phyloP scores from a whole-genome alignment of 2,797 vertebrate species.

The Zalophus californianus region DNA sequence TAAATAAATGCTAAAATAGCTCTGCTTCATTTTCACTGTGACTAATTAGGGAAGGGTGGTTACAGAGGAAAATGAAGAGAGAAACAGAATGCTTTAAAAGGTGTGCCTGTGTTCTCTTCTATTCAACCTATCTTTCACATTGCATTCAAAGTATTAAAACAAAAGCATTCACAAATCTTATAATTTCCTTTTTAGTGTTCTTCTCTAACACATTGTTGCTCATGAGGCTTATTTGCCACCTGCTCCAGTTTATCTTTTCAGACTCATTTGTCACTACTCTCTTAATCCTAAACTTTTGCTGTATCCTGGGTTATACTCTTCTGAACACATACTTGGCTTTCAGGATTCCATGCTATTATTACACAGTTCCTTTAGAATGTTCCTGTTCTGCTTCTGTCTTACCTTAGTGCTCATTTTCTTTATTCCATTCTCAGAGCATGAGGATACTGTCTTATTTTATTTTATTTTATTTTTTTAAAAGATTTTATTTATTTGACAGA shows the following conservation, averaged over 20 bases:
- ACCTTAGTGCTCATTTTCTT: neutral
- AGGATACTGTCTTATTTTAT: neutral
- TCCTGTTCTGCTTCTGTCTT: constrained; percentile 6
- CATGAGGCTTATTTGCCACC: neutral
- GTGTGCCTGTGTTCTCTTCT: neutral
- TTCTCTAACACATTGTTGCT: neutral
- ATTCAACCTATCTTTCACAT: neutral
- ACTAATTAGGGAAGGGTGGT: neutral
- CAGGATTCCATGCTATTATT: neutral
- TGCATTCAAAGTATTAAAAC: constrained; percentile 19
- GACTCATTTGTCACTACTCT: neutral
- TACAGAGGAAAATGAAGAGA: neutral
- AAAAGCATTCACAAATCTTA: neutral
- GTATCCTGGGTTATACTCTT: neutral
- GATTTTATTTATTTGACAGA: no score
- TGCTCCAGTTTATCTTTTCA: neutral
- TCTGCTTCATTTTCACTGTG: constrained; percentile 8
- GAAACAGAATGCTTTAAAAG: constrained; percentile 36
- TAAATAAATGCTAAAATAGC: constrained; percentile 22
- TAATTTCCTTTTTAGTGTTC: neutral
- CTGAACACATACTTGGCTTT: neutral
- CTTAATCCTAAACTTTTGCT: neutral
- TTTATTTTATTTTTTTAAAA: no score
- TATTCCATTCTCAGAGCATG: neutral
- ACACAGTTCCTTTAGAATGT: neutral